phyloP scores from a whole-genome alignment of 2,113 vertebrate genomes.

The Ramphastos sulfuratus region DNA sequence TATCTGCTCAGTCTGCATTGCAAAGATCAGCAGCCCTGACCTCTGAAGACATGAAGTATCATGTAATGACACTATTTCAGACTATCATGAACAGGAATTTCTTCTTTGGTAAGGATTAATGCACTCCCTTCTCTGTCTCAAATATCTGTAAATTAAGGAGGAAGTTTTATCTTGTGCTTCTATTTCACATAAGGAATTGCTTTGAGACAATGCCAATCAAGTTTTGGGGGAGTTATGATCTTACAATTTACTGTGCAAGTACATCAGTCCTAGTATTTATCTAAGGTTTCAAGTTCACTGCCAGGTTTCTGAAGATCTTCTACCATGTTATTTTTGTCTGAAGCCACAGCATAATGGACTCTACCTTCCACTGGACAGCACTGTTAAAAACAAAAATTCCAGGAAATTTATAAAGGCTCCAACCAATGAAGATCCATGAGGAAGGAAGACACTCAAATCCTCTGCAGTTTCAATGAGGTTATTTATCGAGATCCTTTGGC shows the following conservation, averaged over 20 bases:
- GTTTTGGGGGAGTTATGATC: background rate
- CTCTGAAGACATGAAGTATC: background rate
- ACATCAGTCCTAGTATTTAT: background rate
- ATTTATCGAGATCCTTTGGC: background rate
- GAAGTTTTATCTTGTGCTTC: constrained; percentile 21
- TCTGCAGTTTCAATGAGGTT: background rate
- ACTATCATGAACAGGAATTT: background rate
- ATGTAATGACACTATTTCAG: background rate
- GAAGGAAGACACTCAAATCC: background rate
- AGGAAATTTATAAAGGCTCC: background rate
- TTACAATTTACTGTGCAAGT: background rate
- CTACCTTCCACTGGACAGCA: background rate
- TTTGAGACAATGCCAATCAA: background rate
- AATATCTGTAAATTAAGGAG: background rate
- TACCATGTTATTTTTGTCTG: background rate
- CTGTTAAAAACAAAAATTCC: background rate
- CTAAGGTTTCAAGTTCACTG: background rate
- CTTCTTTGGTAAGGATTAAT: constrained; percentile 13
- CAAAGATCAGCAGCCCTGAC: background rate
- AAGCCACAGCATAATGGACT: background rate
- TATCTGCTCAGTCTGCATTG: background rate
- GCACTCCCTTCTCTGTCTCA: background rate
- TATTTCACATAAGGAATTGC: background rate
- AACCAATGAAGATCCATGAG: background rate
- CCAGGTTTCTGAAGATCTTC: background rate